Evolutionary conservation across 2,888 invertebrate species (phyloP).

Genomic region (Molorchus minor): DNA sequence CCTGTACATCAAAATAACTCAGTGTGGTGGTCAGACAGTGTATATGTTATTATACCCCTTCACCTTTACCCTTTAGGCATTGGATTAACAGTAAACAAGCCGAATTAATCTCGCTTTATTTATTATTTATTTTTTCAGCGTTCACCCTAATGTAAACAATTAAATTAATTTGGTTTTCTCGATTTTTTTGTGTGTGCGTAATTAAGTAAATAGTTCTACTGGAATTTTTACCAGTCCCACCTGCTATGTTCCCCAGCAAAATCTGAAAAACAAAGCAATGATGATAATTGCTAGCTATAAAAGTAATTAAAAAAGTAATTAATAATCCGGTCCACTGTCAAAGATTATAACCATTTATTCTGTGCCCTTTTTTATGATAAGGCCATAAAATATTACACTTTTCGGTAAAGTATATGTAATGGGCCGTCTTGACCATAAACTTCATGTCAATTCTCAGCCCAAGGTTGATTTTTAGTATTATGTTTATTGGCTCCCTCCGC

Average conservation of each 20-base stretch:
- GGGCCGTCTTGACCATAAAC: not conserved
- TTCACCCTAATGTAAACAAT: too few relatives aligned
- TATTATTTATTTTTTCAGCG: too few relatives aligned
- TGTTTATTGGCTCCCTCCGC: conserved; percentile 12
- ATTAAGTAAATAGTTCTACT: not conserved
- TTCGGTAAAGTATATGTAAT: conserved; percentile 2
- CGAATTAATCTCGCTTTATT: too few relatives aligned
- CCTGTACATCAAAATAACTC: too few relatives aligned
- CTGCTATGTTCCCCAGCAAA: not conserved
- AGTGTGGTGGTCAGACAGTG: too few relatives aligned
- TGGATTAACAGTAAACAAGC: too few relatives aligned
- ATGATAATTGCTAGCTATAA: not conserved
- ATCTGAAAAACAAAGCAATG: not conserved
- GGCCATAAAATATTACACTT: conserved; percentile 2
- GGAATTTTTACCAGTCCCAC: not conserved
- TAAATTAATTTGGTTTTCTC: too few relatives aligned
- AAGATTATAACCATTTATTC: not conserved
- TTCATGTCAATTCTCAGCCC: conserved; percentile 1
- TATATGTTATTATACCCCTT: too few relatives aligned
- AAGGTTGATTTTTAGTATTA: conserved; percentile 10
- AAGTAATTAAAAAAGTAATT: conserved; percentile 7
- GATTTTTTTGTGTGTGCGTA: too few relatives aligned
- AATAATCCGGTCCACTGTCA: not conserved
- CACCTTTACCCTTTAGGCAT: too few relatives aligned
- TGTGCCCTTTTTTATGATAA: not conserved